Percentiles rank a stretch among this genome's conserved stretches.
Evolutionary conservation across 2,113 vertebrate species (phyloP).

Genomic region (Pseudopodoces humilis): DNA sequence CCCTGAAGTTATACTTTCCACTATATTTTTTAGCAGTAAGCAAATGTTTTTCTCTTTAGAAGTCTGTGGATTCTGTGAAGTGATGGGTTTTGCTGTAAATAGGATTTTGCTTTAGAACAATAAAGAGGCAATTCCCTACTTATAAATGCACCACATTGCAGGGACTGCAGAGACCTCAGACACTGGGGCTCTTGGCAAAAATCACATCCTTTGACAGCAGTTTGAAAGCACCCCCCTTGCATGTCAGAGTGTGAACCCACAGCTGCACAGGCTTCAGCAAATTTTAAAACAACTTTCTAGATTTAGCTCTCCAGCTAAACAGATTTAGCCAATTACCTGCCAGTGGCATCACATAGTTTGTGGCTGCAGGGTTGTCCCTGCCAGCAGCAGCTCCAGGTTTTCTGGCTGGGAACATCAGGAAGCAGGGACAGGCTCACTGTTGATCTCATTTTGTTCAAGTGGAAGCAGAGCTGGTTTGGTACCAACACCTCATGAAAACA

Average conservation of each 20-base stretch:
- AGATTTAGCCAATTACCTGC: not conserved
- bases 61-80: not conserved
- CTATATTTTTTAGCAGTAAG: not conserved
- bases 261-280: not conserved
- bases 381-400: not conserved
- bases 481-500: not conserved
- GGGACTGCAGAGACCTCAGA: not conserved
- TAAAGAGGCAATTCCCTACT: not conserved
- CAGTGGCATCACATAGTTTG: not conserved
- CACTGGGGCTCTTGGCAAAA: not conserved
- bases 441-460: not conserved
- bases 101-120: not conserved
- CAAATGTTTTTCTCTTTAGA: not conserved
- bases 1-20: not conserved
- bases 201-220: not conserved
- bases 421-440: accelerated
- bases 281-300: not conserved
- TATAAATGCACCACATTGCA: not conserved
- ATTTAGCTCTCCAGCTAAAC: not conserved
- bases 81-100: not conserved
- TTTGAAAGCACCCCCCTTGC: not conserved
- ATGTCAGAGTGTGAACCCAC: not conserved
- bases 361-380: not conserved
- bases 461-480: not conserved
- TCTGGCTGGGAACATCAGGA: not conserved